These are phyloP conservation scores for Scytalopus superciliaris DNA, from an alignment of 2,113 vertebrate genomes.

Conservation along the genomic window DNA sequence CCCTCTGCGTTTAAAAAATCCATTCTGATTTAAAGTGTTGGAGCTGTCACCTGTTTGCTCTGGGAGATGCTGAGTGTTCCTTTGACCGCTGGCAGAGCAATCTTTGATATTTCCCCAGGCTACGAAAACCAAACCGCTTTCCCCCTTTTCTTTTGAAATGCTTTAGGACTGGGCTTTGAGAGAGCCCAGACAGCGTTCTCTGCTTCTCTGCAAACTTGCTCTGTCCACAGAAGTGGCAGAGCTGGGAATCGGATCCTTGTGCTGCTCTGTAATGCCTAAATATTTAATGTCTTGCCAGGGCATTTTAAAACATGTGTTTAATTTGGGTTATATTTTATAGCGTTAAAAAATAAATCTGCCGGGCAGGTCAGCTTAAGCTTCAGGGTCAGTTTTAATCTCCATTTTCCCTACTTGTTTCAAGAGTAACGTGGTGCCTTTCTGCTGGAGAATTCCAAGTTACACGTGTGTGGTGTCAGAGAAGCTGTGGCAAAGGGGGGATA, in stretches of 20 bases:
- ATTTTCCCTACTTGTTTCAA: rapidly evolving
- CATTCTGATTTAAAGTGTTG: rapidly evolving
- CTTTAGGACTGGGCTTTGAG: not conserved
- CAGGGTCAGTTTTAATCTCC: not conserved
- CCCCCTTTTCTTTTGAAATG: not conserved
- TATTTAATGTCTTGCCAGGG: not conserved
- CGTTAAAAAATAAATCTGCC: not conserved
- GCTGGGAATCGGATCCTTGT: rapidly evolving
- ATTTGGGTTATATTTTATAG: not conserved
- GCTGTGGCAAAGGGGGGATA: not conserved
- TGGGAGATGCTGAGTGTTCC: rapidly evolving
- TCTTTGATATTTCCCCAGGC: not conserved
- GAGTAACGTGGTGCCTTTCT: rapidly evolving
- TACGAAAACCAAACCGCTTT: not conserved
- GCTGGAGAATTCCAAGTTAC: not conserved
- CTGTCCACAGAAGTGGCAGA: not conserved
- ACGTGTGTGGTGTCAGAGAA: not conserved
- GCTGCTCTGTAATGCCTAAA: not conserved
- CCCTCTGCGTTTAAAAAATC: rapidly evolving
- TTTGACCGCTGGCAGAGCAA: not conserved
- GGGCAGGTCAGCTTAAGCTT: not conserved
- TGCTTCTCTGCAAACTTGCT: not conserved
- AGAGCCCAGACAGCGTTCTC: not conserved
- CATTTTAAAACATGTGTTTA: too few species aligned
- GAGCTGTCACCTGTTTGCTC: not conserved